Conservation (phyloP, 2,797 vertebrate species). For the Catamblyrhynchus diadema region DNA sequence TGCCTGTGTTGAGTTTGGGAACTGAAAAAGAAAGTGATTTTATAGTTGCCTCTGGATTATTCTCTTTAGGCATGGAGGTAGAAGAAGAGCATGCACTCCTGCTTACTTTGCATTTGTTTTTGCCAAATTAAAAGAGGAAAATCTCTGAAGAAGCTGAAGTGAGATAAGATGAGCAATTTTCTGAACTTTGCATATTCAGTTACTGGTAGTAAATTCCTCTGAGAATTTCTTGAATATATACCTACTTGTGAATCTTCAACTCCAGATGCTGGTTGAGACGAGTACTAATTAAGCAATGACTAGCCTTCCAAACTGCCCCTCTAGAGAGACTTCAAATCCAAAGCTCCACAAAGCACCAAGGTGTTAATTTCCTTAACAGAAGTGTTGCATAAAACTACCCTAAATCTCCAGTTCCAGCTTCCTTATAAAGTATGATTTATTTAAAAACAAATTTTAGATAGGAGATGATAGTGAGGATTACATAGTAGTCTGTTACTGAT, state of each 20-base stretch:
- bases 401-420: background rate
- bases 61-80: background rate
- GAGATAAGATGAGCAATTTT: background rate
- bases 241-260: constrained; percentile 8
- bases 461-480: background rate
- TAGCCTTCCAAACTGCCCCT: background rate
- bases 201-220: constrained; percentile 13
- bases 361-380: background rate
- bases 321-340: constrained; percentile 29
- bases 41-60: background rate
- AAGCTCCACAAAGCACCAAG: background rate
- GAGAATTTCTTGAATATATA: constrained; percentile 21
- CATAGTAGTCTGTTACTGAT: background rate
- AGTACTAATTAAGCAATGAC: constrained; percentile 51
- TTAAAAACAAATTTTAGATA: background rate
- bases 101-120: background rate
- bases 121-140: constrained; percentile 11
- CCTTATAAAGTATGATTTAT: background rate
- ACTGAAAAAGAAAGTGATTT: background rate
- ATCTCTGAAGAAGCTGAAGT: constrained; percentile 4
- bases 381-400: background rate
- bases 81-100: background rate
- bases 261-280: constrained; percentile 22
- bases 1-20: background rate
- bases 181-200: constrained; percentile 30